Conservation (phyloP, 2,888 invertebrate species). For the Linnaemya tessellans region DNA sequence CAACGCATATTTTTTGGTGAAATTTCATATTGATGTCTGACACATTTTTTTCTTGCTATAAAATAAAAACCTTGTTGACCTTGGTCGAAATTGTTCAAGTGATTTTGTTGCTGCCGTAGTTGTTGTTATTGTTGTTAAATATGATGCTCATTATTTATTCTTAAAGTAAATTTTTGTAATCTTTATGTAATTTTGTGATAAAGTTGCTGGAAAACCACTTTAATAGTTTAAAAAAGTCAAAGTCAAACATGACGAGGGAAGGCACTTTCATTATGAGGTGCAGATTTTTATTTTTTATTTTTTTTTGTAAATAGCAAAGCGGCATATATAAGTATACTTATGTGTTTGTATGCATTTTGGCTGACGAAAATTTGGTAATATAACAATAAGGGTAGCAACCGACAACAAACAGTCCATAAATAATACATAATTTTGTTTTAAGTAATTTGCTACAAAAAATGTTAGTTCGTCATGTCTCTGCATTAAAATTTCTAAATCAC, state of each 20-base stretch:
- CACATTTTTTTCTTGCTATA: neutral
- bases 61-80: slow-evolving; percentile 55
- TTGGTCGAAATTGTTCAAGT: slow-evolving; percentile 44
- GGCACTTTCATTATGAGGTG: neutral
- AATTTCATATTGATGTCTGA: slow-evolving; percentile 55
- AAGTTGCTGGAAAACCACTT: neutral
- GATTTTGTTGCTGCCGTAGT: slow-evolving; percentile 19
- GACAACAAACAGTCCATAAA: too few species aligned
- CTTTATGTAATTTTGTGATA: slow-evolving; percentile 43
- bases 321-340: too few species aligned
- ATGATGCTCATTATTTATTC: slow-evolving; percentile 38
- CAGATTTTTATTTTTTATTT: neutral
- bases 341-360: too few species aligned
- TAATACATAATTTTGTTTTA: too few species aligned
- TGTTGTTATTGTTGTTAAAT: slow-evolving; percentile 32
- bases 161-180: slow-evolving; percentile 1
- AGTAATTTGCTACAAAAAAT: too few species aligned
- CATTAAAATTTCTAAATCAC: neutral
- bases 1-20: slow-evolving; percentile 62
- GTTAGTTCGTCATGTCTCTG: too few species aligned
- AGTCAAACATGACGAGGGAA: neutral
- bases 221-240: neutral
- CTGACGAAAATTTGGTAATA: too few species aligned
- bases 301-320: too few species aligned
- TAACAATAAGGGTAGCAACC: too few species aligned